Percentiles rank a stretch among this genome's conserved stretches.
Evolutionary conservation across 2,888 invertebrate species (phyloP).

Genomic region (Hartigia nigra): DNA sequence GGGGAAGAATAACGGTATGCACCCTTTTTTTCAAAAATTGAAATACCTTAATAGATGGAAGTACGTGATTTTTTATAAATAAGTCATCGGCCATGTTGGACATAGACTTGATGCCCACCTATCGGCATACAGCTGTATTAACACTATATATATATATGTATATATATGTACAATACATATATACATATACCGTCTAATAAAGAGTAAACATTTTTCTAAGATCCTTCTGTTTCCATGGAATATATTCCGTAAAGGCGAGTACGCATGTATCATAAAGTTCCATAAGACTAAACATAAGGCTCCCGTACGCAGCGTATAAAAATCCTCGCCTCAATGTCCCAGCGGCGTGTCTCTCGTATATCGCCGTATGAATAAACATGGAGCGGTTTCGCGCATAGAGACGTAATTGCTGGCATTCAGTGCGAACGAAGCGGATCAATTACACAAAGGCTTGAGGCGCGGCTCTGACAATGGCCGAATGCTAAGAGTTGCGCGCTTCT

Average conservation of each 20-base stretch:
- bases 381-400: slow-evolving; percentile 14
- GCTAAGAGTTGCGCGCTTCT: slow-evolving; percentile 14
- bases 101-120: too few relatives aligned
- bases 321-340: not conserved
- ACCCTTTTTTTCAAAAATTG: not conserved
- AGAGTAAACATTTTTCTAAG: too few relatives aligned
- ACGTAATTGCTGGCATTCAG: slow-evolving; percentile 24
- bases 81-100: not conserved
- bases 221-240: too few relatives aligned
- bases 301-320: not conserved
- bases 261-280: not conserved
- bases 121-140: too few relatives aligned
- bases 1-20: not conserved
- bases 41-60: not conserved
- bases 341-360: not conserved
- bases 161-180: too few relatives aligned
- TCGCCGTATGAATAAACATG: slow-evolving; percentile 4
- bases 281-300: not conserved
- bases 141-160: too few relatives aligned
- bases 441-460: slow-evolving; percentile 15
- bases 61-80: not conserved
- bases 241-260: not conserved
- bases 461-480: slow-evolving; percentile 13
- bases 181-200: too few relatives aligned
- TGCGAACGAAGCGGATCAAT: slow-evolving; percentile 24